Evolutionary conservation across 2,113 vertebrate genomes (phyloP).

Genomic region (Artemisiospiza belli): DNA sequence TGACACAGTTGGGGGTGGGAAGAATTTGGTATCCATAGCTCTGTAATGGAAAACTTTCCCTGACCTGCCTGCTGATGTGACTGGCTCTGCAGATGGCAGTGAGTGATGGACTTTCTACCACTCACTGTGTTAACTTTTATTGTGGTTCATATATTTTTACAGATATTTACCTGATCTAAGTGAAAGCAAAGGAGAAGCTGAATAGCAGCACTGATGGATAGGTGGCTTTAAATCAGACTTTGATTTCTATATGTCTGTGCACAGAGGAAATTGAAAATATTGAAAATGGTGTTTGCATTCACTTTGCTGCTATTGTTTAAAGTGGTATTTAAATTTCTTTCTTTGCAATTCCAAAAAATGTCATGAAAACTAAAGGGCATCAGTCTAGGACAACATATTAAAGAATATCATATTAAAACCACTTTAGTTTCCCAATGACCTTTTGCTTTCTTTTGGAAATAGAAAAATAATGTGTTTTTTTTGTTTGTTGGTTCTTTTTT

Average conservation of each 20-base stretch:
- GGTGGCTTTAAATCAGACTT: background rate
- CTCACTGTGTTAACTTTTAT: background rate
- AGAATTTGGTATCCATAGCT: background rate
- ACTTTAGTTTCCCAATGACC: background rate
- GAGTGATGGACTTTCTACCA: background rate
- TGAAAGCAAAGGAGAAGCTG: background rate
- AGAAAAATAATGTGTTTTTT: background rate
- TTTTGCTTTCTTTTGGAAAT: background rate
- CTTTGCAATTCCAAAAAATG: background rate
- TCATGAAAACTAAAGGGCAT: background rate
- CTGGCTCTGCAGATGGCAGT: background rate
- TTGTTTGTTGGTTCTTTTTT: background rate
- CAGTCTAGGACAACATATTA: background rate
- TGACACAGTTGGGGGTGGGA: background rate
- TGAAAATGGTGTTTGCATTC: background rate
- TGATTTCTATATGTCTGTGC: background rate
- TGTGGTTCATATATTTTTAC: background rate
- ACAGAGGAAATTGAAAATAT: background rate
- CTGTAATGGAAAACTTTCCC: background rate
- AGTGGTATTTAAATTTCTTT: background rate
- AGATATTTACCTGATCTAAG: background rate
- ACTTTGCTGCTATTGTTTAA: background rate
- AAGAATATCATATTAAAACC: background rate
- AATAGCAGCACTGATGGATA: background rate
- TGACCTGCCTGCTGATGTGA: background rate